phyloP scores from a whole-genome alignment of 2,888 invertebrate species.

The Tipula helvola region DNA sequence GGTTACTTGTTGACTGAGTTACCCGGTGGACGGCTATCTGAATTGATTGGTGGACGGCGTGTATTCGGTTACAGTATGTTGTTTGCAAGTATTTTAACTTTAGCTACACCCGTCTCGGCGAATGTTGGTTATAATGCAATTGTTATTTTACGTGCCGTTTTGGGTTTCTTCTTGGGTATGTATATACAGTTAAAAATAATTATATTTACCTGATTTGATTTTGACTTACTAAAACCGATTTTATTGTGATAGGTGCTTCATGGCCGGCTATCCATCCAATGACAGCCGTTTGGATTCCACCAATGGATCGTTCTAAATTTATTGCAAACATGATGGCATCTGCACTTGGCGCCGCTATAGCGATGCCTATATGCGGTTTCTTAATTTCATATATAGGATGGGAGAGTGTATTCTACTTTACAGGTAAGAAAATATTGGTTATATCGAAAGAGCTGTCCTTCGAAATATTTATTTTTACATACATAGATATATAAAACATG shows the following conservation, averaged over 20 bases:
- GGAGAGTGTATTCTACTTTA: slow-evolving; percentile 83
- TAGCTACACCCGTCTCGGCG: slow-evolving; percentile 68
- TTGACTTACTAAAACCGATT: not conserved
- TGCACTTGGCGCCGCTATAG: slow-evolving; percentile 80
- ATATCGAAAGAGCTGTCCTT: not conserved
- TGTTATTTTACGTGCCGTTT: slow-evolving; percentile 55
- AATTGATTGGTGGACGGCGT: slow-evolving; percentile 65
- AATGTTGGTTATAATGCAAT: slow-evolving; percentile 54
- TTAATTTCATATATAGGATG: slow-evolving; percentile 71
- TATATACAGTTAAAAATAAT: not conserved
- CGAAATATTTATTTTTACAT: not conserved
- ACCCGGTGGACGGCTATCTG: slow-evolving; percentile 77
- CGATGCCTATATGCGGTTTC: slow-evolving; percentile 76
- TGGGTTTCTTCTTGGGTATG: slow-evolving; percentile 56
- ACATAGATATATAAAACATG: not conserved
- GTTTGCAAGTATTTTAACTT: slow-evolving; percentile 64
- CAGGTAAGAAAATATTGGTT: slow-evolving; percentile 38
- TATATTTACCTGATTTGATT: not conserved
- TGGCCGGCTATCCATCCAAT: slow-evolving; percentile 92
- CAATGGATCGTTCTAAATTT: slow-evolving; percentile 84
- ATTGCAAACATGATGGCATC: slow-evolving; percentile 90
- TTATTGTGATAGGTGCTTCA: slow-evolving; percentile 56
- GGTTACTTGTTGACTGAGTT: slow-evolving; percentile 82
- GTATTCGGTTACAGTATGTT: slow-evolving; percentile 83
- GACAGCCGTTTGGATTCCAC: slow-evolving; percentile 90